These are phyloP conservation scores for Sphenodon punctatus DNA, from an alignment of 2,797 vertebrate species.

Conservation along the genomic window DNA sequence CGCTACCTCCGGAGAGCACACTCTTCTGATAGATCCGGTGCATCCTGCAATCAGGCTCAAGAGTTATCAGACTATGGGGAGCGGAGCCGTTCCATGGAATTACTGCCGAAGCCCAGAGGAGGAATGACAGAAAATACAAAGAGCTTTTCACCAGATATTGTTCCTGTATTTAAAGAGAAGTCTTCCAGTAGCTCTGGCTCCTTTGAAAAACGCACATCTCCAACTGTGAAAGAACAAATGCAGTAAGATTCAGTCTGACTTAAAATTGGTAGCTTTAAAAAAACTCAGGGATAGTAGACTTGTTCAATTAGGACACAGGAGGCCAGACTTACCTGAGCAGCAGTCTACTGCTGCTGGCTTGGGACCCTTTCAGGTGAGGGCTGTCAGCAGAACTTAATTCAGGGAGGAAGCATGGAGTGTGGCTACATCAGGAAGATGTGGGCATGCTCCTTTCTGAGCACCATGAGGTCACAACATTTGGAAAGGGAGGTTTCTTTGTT, in stretches of 20 bases:
- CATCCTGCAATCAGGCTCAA: constrained; percentile 62
- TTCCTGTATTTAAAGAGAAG: constrained; percentile 79
- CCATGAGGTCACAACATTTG: too few species aligned
- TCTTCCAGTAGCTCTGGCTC: constrained; percentile 53
- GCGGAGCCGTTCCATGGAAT: constrained; percentile 89
- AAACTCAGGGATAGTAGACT: too few species aligned
- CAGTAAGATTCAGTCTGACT: constrained; percentile 76
- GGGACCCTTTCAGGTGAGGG: too few species aligned
- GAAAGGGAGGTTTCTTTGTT: too few species aligned
- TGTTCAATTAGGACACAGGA: too few species aligned
- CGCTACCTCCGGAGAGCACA: constrained; percentile 91
- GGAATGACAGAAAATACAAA: constrained; percentile 59
- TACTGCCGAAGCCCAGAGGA: constrained; percentile 73
- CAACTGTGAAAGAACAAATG: constrained; percentile 82
- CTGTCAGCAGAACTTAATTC: too few species aligned
- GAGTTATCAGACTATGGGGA: constrained; percentile 66
- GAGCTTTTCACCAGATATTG: constrained; percentile 70
- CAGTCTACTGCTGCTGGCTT: too few species aligned
- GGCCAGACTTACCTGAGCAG: too few species aligned
- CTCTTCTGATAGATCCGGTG: constrained; percentile 87
- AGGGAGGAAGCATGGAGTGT: too few species aligned
- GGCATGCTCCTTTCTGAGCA: too few species aligned
- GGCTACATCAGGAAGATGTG: too few species aligned
- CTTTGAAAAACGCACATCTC: constrained; percentile 77
- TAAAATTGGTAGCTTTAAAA: not conserved